These are phyloP conservation scores for Bombus confusus DNA, from an alignment of 1,140 invertebrate species.

Conservation along the genomic window DNA sequence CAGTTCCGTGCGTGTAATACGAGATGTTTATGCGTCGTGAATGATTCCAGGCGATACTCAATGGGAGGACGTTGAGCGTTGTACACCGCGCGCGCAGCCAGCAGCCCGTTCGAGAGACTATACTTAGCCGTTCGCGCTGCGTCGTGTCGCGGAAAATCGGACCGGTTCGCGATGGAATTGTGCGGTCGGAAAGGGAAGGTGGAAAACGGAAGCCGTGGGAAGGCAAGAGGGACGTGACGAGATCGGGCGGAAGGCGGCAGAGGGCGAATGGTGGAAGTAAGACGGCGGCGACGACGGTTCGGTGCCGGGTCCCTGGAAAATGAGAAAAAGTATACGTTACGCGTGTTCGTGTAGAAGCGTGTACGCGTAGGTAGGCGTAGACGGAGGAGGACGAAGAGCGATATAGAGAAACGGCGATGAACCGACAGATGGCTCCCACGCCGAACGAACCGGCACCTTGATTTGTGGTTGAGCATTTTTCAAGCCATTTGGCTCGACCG, in stretches of 20 bases:
- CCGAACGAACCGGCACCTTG: slow-evolving; percentile 72
- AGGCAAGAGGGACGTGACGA: too few relatives aligned
- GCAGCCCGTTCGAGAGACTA: neutral
- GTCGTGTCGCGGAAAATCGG: too few relatives aligned
- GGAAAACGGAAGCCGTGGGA: too few relatives aligned
- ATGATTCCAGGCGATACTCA: slow-evolving; percentile 61
- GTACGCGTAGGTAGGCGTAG: neutral
- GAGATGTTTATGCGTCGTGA: slow-evolving; percentile 65
- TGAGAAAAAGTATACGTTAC: neutral
- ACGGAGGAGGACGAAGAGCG: slow-evolving; percentile 7
- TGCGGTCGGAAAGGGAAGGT: too few relatives aligned
- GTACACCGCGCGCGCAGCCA: too few relatives aligned
- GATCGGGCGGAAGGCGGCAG: too few relatives aligned
- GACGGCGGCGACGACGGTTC: neutral
- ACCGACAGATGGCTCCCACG: slow-evolving; percentile 79
- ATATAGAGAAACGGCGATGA: slow-evolving; percentile 51
- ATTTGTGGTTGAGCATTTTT: slow-evolving; percentile 82
- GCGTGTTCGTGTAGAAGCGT: neutral
- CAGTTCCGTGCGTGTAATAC: slow-evolving; percentile 52
- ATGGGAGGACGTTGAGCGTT: slow-evolving; percentile 38
- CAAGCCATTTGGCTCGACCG: slow-evolving; percentile 78
- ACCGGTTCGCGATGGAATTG: neutral
- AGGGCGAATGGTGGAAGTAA: too few relatives aligned
- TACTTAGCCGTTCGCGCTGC: slow-evolving; percentile 19
- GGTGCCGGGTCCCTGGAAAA: neutral